Percentiles rank a stretch among this genome's conserved stretches.
Evolutionary conservation across 2,113 vertebrate genomes (phyloP).

Genomic region (Dermatemys mawii): DNA sequence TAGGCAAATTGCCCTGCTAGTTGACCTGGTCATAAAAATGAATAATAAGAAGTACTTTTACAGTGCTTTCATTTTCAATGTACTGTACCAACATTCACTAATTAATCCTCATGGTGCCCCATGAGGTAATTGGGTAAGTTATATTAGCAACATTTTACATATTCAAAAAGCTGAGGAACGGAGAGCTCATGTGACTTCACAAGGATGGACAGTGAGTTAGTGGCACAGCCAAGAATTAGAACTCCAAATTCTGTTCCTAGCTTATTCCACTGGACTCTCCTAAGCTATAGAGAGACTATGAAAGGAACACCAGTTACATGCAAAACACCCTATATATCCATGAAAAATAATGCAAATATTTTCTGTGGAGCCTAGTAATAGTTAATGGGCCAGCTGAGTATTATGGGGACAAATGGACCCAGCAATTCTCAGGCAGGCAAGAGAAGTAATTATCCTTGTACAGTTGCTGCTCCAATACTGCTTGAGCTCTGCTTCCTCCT

Average conservation of each 20-base stretch:
- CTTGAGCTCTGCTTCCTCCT: neutral
- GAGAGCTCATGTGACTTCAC: neutral
- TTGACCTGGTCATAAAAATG: slow-evolving; percentile 4
- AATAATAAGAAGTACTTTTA: neutral
- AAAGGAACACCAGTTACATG: neutral
- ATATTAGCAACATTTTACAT: neutral
- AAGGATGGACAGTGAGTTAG: neutral
- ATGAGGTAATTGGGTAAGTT: neutral
- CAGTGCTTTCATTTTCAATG: fast-evolving
- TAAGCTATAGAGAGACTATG: neutral
- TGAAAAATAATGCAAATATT: neutral
- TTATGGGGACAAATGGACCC: neutral
- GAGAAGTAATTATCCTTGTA: neutral
- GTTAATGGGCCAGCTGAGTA: neutral
- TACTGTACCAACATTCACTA: neutral
- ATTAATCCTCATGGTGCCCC: neutral
- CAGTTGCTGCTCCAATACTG: neutral
- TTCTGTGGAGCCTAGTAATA: neutral
- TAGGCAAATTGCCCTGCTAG: neutral
- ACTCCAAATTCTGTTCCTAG: neutral
- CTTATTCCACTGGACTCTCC: neutral
- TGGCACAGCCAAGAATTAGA: neutral
- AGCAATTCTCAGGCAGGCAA: neutral
- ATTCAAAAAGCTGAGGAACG: neutral
- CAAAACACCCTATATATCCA: neutral